Evolutionary conservation across 1,140 invertebrate species (phyloP), one percentile per base, ranked within the genome.

Genomic region (Zaprionus inermis): DNA sequence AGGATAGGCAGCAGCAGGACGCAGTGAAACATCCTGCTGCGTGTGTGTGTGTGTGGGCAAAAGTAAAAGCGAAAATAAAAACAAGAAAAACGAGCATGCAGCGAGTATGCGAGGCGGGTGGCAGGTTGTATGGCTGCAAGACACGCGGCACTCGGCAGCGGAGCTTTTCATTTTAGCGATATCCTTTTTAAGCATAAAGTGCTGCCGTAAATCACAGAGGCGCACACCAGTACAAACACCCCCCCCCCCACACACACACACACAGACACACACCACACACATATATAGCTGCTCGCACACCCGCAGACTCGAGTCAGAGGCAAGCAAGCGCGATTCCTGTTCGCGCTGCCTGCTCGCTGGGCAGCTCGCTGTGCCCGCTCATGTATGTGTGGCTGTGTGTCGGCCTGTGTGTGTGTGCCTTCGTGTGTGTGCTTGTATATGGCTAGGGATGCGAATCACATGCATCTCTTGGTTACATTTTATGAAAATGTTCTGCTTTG

Each of bases 171-270:
- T 89, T 89, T 89, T 89, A 90, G 84, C 85, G 85, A 89, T 89
- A 89, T 89, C 84, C 85, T 89, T 89, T 89, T 90, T 89, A 89
- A 89, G 84, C 84, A 89, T 90, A 90, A 89, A 89, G 84, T 89
- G 84, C 84, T 89, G 84, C 85, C 84, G 84, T 89, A 89, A 89
- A 89, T 89, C 84, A 89, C 84, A 89, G 84, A 84, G 69, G 56
- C 84, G 80, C 69, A 71, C 72, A 74, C 38, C 41, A 51, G 63
- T 49, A 68, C 56, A 56, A 30, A 11, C 10, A 52, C 10, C 44
- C 34, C 61, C 77, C 63, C 63, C 72, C 61, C 65, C 66, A 61
- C 34, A 64, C 60, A 63, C 46, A 60, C 56, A 65, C 57, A 59
- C 55, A 24, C 24, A 20, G 28, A 52, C 12, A 34, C 24, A 30